phyloP scores from a whole-genome alignment of 1,140 invertebrate genomes.

The Drosophila subpulchrella region DNA sequence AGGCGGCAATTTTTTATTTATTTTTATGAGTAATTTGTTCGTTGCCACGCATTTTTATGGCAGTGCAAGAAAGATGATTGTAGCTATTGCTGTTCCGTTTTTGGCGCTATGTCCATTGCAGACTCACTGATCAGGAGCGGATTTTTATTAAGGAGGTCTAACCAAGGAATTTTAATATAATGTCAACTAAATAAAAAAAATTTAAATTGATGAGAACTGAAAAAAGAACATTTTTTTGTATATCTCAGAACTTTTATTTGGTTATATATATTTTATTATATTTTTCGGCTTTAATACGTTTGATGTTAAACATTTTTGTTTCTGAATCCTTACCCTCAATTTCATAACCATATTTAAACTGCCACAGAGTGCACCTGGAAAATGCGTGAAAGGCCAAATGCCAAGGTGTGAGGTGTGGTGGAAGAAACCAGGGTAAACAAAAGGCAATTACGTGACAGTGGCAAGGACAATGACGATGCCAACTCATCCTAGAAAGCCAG shows the following conservation, averaged over 20 bases:
- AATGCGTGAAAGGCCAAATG: constrained; percentile 20
- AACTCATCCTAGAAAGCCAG: constrained; percentile 42
- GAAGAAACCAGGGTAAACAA: constrained; percentile 67
- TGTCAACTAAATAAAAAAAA: no score
- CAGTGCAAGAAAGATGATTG: constrained; percentile 70
- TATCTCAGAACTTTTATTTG: no score
- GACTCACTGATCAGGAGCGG: constrained; percentile 6
- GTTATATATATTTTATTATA: no score
- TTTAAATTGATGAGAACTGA: no score
- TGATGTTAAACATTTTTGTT: no score
- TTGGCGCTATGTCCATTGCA: constrained; percentile 23
- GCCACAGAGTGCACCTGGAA: constrained; percentile 2
- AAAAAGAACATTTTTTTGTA: no score
- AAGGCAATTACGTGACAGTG: constrained; percentile 75
- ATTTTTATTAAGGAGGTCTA: background rate
- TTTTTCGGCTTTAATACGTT: no score
- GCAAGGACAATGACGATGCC: constrained; percentile 59
- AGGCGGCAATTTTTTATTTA: constrained; percentile 72
- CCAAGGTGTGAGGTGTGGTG: constrained; percentile 22
- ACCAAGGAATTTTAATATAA: background rate
- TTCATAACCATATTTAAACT: background rate
- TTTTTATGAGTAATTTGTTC: constrained; percentile 73
- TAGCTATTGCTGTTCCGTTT: constrained; percentile 37
- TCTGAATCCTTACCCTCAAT: no score
- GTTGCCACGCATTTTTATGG: constrained; percentile 76